phyloP scores from a whole-genome alignment of 2,888 invertebrate species.

The Cremastinae sp. region DNA sequence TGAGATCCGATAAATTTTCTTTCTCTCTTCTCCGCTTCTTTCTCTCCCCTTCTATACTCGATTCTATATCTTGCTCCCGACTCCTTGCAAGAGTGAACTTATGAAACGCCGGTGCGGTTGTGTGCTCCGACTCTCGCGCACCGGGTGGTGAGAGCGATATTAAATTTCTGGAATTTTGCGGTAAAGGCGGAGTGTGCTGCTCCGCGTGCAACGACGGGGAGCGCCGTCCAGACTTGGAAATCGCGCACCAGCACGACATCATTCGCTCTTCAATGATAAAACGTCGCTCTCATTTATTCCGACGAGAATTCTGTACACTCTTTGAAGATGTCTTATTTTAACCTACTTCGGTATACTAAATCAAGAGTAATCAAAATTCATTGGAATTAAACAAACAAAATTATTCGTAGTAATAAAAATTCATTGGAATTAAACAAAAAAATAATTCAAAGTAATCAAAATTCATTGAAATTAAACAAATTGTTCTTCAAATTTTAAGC shows the following conservation, averaged over 20 bases:
- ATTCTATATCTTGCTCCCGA: background rate
- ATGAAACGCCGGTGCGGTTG: constrained; percentile 72
- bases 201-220: constrained; percentile 60
- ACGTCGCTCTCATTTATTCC: constrained; percentile 32
- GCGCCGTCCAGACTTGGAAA: constrained; percentile 20
- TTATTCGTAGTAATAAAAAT: no score
- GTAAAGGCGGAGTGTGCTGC: constrained; percentile 69
- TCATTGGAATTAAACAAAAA: no score
- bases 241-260: constrained; percentile 30
- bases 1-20: constrained; percentile 47
- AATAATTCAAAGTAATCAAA: no score
- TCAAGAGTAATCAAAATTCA: no score
- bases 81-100: constrained; percentile 70
- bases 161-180: constrained; percentile 83
- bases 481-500: no score
- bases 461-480: no score
- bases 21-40: constrained; percentile 38
- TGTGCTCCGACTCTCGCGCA: constrained; percentile 50
- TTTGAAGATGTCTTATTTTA: no score
- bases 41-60: constrained; percentile 12
- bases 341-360: no score
- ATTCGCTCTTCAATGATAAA: constrained; percentile 41
- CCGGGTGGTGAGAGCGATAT: constrained; percentile 79
- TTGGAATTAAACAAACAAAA: no score
- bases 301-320: no score